Evolutionary conservation across 2,113 vertebrate species (phyloP), one percentile per base, ranked within the genome.

Genomic region (Corythornis vintsioides): DNA sequence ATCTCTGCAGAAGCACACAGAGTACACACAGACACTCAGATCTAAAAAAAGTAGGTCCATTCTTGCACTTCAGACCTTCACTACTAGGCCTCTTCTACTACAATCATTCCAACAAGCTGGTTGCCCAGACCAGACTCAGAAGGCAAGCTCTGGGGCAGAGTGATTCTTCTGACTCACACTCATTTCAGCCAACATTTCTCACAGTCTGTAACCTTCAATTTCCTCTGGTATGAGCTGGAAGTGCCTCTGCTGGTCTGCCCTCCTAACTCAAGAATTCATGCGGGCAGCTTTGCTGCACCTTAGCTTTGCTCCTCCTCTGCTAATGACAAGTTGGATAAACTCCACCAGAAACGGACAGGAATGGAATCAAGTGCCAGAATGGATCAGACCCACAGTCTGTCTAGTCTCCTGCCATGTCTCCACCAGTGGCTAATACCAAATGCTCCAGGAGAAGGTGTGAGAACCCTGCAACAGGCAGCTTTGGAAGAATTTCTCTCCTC

Each of bases 231-330:
- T 13, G 78, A 83, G 75, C 89, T 47, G 24, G 17, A 66, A 53
- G 79, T 4, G 74, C 52, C 79, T 18, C 71, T 10, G 78, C 88
- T 47, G 67, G 13, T 87, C 70, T 84, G 84, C 87, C 81, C 87
- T 78, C 84, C 84, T 43, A 19, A 1, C 70, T 43, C 75, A 83
- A 86, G 69, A n/a, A 94, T 57, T 38, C 29, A 42, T 6, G 18
- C 10, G 6, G 83, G 89, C 72, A 53, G 50, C 48, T 61, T 29
- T 63, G 70, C 60, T 89, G 57, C 91, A 90, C 90, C 94, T 94
- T 90, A 60, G 52, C 83, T 85, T 82, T 75, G 57, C 70, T 83
- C 66, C 33, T 89, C 28, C 60, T n/a, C 61, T 26, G 61, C n/a
- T 35, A 74, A 67, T 47, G 52, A 21, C 50, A 52, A 40, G n/a